Conservation (phyloP, 2,888 invertebrate genomes). For the Pammene aurita region DNA sequence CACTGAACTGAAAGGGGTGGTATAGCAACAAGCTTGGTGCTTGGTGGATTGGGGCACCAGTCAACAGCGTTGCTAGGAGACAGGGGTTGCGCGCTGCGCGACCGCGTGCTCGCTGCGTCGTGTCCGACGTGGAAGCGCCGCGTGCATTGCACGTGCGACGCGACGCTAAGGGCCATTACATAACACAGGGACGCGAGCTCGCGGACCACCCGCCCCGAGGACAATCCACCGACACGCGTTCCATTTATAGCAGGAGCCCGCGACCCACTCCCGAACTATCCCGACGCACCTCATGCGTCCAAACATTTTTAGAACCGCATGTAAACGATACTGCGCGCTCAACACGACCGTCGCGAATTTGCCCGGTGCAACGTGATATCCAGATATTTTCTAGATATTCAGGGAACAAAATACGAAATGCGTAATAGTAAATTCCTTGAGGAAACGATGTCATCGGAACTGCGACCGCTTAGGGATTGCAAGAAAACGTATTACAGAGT, state of each 20-base stretch:
- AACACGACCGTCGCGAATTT: conserved; percentile 48
- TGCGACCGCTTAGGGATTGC: conserved; percentile 9
- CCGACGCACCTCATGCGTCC: conserved; percentile 70
- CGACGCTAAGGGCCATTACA: conserved; percentile 72
- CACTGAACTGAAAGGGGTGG: conserved; percentile 52
- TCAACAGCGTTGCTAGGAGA: conserved; percentile 83
- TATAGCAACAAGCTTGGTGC: conserved; percentile 71
- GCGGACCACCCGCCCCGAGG: conserved; percentile 54
- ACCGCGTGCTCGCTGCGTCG: conserved; percentile 64
- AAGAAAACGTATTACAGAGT: not conserved
- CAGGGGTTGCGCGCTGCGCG: conserved; percentile 66
- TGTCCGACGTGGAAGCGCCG: conserved; percentile 76
- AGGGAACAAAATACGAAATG: conserved; percentile 63
- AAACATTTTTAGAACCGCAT: conserved; percentile 79
- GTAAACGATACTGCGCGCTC: conserved; percentile 74
- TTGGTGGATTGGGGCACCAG: conserved; percentile 78
- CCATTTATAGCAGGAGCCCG: conserved; percentile 80
- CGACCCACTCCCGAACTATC: conserved; percentile 62
- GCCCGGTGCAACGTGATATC: conserved; percentile 51
- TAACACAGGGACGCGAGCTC: conserved; percentile 62
- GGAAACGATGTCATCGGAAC: conserved; percentile 32
- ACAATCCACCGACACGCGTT: conserved; percentile 70
- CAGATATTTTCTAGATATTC: conserved; percentile 47
- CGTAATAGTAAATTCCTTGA: conserved; percentile 57
- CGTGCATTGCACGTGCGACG: conserved; percentile 68